Evolutionary conservation across 1,140 invertebrate genomes (phyloP).

Genomic region (Heliconius hermathena): DNA sequence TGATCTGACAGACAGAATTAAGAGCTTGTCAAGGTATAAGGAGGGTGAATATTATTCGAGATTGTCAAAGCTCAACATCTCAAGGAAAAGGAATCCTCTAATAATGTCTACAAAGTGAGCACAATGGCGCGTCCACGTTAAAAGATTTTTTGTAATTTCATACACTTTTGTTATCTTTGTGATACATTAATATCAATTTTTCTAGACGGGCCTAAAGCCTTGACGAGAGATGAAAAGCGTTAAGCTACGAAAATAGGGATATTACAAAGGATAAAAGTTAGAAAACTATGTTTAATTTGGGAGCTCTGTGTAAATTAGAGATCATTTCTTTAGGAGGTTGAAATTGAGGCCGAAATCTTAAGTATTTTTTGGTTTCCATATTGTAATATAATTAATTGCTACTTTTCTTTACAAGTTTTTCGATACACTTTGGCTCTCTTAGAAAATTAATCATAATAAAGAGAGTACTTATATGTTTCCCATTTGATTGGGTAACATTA

Average conservation of each 20-base stretch:
- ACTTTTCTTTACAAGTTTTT: no score
- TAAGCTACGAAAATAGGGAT: constrained; percentile 21
- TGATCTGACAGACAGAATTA: background rate
- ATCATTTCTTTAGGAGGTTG: background rate
- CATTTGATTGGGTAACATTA: no score
- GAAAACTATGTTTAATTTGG: constrained; percentile 5
- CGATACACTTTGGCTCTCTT: background rate
- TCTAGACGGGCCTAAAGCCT: constrained; percentile 32
- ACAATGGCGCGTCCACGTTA: constrained; percentile 22
- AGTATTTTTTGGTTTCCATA: background rate
- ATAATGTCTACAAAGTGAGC: constrained; percentile 20
- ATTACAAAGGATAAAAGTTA: constrained; percentile 13
- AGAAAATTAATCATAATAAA: no score
- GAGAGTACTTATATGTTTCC: no score
- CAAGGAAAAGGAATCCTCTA: constrained; percentile 13
- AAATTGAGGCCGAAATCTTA: background rate
- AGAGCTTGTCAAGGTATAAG: background rate
- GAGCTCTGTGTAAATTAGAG: background rate
- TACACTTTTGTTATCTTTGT: constrained; percentile 36
- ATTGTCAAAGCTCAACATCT: constrained; percentile 2
- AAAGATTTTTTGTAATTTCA: constrained; percentile 34
- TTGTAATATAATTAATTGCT: no score
- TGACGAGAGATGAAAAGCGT: constrained; percentile 21
- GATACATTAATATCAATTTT: constrained; percentile 39
- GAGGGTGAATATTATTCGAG: background rate